Evolutionary conservation across 1,140 invertebrate species (phyloP).

Genomic region (Rhizoglyphus robini): DNA sequence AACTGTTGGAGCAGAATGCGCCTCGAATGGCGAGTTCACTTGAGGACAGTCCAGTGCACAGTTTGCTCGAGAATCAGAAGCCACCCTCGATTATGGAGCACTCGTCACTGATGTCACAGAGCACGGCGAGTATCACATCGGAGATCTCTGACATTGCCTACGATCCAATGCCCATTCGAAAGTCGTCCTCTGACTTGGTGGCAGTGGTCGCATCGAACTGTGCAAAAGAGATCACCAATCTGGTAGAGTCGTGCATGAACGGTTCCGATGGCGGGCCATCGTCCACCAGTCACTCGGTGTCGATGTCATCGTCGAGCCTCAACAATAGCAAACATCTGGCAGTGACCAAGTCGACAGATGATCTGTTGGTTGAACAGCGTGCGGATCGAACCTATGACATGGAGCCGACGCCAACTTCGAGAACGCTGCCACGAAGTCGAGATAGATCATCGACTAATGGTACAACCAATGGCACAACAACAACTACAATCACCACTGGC

Average conservation of each 20-base stretch:
- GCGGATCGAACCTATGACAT: slow-evolving; percentile 2
- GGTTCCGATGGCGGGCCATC: not conserved
- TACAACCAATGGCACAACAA: not conserved
- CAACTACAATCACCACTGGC: not conserved
- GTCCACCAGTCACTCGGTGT: not conserved
- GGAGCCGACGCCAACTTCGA: not conserved
- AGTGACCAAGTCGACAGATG: not conserved
- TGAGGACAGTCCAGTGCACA: not conserved
- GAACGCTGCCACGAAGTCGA: not conserved
- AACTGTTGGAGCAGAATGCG: too few species aligned
- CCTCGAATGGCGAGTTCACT: not conserved
- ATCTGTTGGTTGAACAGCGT: not conserved
- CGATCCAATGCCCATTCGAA: not conserved
- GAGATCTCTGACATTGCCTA: slow-evolving; percentile 27
- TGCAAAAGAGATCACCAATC: not conserved
- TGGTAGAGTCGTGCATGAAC: not conserved
- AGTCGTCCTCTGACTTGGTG: not conserved
- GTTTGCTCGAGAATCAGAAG: slow-evolving; percentile 49
- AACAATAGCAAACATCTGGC: too few species aligned
- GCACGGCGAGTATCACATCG: slow-evolving; percentile 20
- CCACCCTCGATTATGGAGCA: slow-evolving; percentile 52
- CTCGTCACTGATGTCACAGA: slow-evolving; percentile 32
- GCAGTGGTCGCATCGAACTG: slow-evolving; percentile 6
- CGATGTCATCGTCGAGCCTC: too few species aligned
- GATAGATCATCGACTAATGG: not conserved